A percentile compares a stretch with the other conserved stretches of the same genome.
phyloP scores from a whole-genome alignment of 2,113 vertebrate species.

The Craseonycteris thonglongyai region DNA sequence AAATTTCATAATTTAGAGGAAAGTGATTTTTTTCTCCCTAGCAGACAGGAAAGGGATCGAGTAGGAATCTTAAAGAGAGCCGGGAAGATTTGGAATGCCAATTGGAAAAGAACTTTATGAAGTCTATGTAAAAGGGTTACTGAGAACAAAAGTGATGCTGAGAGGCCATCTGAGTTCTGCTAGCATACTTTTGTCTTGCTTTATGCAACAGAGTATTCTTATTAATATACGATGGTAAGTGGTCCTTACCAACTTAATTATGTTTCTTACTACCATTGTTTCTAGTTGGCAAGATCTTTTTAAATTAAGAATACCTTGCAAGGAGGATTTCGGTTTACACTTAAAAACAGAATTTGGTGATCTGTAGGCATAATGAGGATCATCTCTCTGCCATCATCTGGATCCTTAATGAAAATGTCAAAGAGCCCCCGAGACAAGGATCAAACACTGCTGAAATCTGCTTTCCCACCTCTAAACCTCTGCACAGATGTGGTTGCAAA shows the following conservation, averaged over 20 bases:
- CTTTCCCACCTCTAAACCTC: constrained; percentile 3
- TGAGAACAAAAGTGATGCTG: background rate
- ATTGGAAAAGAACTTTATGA: background rate
- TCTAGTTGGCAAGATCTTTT: background rate
- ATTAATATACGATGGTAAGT: background rate
- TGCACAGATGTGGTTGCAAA: constrained; percentile 26
- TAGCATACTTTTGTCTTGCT: background rate
- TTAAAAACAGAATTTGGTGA: background rate
- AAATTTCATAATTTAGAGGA: background rate
- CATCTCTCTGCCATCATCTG: background rate
- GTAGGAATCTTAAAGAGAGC: background rate
- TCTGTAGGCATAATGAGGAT: background rate
- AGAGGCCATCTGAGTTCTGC: background rate
- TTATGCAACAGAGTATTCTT: background rate
- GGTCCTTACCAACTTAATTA: background rate
- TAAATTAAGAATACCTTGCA: background rate
- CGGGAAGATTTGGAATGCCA: background rate
- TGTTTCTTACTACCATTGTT: background rate
- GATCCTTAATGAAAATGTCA: constrained; percentile 38
- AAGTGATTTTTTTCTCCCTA: background rate
- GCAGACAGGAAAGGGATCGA: background rate
- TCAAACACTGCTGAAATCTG: background rate
- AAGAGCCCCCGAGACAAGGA: constrained; percentile 2
- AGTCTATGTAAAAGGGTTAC: background rate
- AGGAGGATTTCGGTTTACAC: background rate